A percentile compares a stretch with the other conserved stretches of the same genome.
phyloP scores from a whole-genome alignment of 2,113 vertebrate genomes.

The Oophaga pumilio region DNA sequence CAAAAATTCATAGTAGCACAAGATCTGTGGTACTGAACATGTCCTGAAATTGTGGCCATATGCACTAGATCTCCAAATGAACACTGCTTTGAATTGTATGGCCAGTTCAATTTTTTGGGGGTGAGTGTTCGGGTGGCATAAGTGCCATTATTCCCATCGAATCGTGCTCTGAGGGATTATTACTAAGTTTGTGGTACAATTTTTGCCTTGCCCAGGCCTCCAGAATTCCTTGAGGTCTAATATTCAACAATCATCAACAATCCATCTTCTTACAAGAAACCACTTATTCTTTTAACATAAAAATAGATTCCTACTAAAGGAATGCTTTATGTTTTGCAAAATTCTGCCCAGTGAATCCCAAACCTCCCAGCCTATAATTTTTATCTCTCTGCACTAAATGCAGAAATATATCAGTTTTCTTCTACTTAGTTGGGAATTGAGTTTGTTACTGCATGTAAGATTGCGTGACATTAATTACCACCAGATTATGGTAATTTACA shows the following conservation, averaged over 20 bases:
- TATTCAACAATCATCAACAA: background rate
- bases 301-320: background rate
- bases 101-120: too few relatives aligned
- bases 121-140: too few relatives aligned
- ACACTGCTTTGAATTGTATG: too few relatives aligned
- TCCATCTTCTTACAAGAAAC: background rate
- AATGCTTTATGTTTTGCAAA: slow-evolving; percentile 15
- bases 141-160: too few relatives aligned
- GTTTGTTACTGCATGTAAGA: slow-evolving; percentile 38
- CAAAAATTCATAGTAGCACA: too few relatives aligned
- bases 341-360: background rate
- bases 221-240: background rate
- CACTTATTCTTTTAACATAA: background rate
- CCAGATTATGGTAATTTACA: slow-evolving; percentile 56
- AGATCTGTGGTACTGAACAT: too few relatives aligned
- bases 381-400: slow-evolving; percentile 50
- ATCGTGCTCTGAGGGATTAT: too few relatives aligned
- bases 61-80: too few relatives aligned
- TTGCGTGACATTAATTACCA: slow-evolving; percentile 55
- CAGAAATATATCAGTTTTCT: slow-evolving; percentile 53
- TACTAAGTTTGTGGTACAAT: too few relatives aligned
- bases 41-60: too few relatives aligned
- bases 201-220: too few relatives aligned
- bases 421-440: slow-evolving; percentile 53
- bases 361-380: background rate